Conservation (phyloP, 1,140 invertebrate genomes). For the Pogonognathellus flavescens region DNA sequence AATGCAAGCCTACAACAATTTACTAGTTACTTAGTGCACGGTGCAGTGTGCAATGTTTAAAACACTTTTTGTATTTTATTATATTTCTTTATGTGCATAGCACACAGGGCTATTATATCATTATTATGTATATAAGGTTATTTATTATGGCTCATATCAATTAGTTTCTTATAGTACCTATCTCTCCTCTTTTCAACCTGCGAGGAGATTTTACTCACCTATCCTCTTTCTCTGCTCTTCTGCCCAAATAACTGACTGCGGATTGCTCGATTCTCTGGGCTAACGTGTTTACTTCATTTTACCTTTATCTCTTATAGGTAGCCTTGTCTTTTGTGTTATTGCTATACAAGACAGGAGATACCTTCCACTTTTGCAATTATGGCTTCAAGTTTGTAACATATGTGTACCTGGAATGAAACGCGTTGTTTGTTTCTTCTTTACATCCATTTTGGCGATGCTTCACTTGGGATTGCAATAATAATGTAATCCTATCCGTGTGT, state of each 20-base stretch:
- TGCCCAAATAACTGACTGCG: not conserved
- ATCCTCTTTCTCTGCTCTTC: not conserved
- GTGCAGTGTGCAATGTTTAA: no score
- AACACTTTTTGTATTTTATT: slow-evolving; percentile 23
- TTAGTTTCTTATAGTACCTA: slow-evolving; percentile 14
- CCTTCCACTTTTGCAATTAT: slow-evolving; percentile 18
- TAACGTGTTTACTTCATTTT: slow-evolving; percentile 11
- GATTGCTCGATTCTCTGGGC: not conserved
- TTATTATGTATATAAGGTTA: slow-evolving; percentile 37
- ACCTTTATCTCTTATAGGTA: no score
- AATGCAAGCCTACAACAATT: slow-evolving; percentile 22
- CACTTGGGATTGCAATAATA: no score
- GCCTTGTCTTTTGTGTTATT: not conserved
- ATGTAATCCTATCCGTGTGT: no score
- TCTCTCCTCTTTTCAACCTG: not conserved
- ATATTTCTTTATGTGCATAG: not conserved
- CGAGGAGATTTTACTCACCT: slow-evolving; percentile 8
- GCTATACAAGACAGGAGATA: not conserved
- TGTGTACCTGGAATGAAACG: no score
- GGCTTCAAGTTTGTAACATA: no score
- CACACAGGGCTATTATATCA: slow-evolving; percentile 33
- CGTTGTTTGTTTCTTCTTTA: no score
- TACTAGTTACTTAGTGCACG: not conserved
- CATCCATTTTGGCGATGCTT: no score
- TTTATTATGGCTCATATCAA: slow-evolving; percentile 46